These are phyloP conservation scores for Sus scrofa DNA, from an alignment of 2,113 vertebrate species.

Conservation along the genomic window T2T-Sscrofa CM000822.6:17076501-17077000, in stretches of 20 bases:
- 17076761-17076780: slow-evolving; percentile 96
- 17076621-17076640: background rate
- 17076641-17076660: background rate
- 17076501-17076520: slow-evolving; percentile 17
- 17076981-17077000: slow-evolving; percentile 44
- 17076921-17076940: slow-evolving; percentile 82
- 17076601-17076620: slow-evolving; percentile 25
- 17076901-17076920: slow-evolving; percentile 98
- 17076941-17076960: background rate
- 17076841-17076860: slow-evolving; percentile 91
- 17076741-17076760: slow-evolving; percentile 96
- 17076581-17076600: background rate
- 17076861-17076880: slow-evolving; percentile 91
- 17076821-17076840: slow-evolving; percentile 94
- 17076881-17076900: slow-evolving; percentile 97
- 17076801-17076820: slow-evolving; percentile 95
- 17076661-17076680: slow-evolving; percentile 9
- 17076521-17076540: slow-evolving; percentile 24
- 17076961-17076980: slow-evolving; percentile 53
- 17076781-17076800: slow-evolving; percentile 98
- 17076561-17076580: background rate
- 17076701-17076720: slow-evolving; percentile 55
- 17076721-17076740: slow-evolving; percentile 89
- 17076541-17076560: slow-evolving; percentile 44
- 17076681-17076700: slow-evolving; percentile 7